These are phyloP conservation scores for Lacerta agilis DNA, from an alignment of 2,797 vertebrate genomes.

Conservation along the genomic window DNA sequence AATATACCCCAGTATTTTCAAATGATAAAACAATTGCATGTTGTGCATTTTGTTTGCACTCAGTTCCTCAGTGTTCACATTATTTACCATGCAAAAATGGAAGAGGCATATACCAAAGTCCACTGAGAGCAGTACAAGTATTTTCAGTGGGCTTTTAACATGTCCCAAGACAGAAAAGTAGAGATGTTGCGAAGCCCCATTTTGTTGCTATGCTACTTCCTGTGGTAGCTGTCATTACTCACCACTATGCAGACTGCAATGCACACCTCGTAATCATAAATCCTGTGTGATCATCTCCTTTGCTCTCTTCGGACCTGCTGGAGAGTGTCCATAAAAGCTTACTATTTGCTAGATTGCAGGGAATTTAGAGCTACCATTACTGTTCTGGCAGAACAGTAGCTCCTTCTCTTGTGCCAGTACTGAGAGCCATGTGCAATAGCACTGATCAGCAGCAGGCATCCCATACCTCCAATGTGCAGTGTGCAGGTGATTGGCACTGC, in stretches of 20 bases:
- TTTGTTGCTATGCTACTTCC: not conserved
- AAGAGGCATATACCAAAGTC: not conserved
- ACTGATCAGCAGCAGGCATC: not conserved
- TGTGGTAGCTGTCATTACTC: not conserved
- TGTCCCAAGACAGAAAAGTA: not conserved
- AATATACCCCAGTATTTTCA: slow-evolving; percentile 3
- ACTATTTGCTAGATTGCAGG: slow-evolving; percentile 4
- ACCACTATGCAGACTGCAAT: fast-evolving
- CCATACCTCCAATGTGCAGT: not conserved
- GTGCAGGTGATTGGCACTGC: not conserved
- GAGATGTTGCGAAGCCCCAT: not conserved
- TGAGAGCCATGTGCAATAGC: not conserved
- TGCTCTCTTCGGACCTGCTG: not conserved
- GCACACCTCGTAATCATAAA: not conserved
- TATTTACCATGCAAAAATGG: slow-evolving; percentile 1
- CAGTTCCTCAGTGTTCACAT: not conserved
- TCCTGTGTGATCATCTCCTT: slow-evolving; percentile 14
- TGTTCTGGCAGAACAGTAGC: not conserved
- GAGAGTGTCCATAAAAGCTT: slow-evolving; percentile 17
- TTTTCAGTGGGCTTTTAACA: not conserved
- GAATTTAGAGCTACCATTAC: slow-evolving; percentile 3
- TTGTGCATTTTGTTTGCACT: not conserved
- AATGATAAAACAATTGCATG: not conserved
- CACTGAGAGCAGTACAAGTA: fast-evolving
- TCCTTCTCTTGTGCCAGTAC: not conserved